Evolutionary conservation across 2,888 invertebrate species (phyloP).

Genomic region (Alentia gelatinosa): DNA sequence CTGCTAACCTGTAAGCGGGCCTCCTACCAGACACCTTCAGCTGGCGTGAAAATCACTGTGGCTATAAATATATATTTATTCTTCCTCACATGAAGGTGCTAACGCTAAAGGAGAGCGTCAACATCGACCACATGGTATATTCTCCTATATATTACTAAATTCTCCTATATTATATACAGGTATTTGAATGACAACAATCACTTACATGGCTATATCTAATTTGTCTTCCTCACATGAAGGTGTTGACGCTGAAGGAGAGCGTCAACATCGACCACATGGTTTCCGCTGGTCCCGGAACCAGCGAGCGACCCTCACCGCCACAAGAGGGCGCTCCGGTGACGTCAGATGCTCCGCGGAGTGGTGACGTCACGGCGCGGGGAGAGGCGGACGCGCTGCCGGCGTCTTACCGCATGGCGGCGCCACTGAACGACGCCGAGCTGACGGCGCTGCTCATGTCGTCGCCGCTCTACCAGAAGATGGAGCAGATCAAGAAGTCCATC

Average conservation of each 20-base stretch:
- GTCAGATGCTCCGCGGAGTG: neutral
- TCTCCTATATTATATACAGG: too few species aligned
- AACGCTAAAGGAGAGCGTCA: slow-evolving; percentile 75
- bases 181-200: too few species aligned
- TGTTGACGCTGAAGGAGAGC: slow-evolving; percentile 74
- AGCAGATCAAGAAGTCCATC: slow-evolving; percentile 74
- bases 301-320: neutral
- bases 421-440: slow-evolving; percentile 77
- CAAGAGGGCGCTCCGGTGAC: neutral
- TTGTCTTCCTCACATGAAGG: too few species aligned
- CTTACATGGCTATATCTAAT: too few species aligned
- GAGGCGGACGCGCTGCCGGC: slow-evolving; percentile 56
- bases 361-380: neutral
- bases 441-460: slow-evolving; percentile 77
- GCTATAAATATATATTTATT: too few species aligned
- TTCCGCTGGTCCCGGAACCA: neutral
- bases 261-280: slow-evolving; percentile 71
- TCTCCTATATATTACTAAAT: too few species aligned
- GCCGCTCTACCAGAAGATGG: slow-evolving; percentile 78
- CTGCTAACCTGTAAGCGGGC: too few species aligned
- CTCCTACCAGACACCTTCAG: too few species aligned
- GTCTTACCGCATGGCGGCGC: slow-evolving; percentile 74
- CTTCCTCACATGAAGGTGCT: too few species aligned
- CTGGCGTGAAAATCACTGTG: too few species aligned
- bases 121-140: slow-evolving; percentile 70